Evolutionary conservation across 2,888 invertebrate genomes (phyloP), one percentile per base, ranked within the genome.

Genomic region (Dynastes grantii): DNA sequence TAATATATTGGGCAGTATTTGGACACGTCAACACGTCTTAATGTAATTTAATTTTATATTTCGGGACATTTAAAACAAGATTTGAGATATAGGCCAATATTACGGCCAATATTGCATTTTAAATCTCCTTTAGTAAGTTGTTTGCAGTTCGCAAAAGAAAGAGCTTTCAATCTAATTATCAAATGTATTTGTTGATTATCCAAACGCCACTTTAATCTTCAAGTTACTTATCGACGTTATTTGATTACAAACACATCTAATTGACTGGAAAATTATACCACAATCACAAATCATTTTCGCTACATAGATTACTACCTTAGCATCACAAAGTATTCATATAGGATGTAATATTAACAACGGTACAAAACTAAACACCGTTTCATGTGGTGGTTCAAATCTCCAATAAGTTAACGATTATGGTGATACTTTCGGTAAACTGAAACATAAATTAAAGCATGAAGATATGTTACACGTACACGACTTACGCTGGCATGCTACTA

Each of bases 331-430:
- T 58, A 58, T 22, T 16, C 22, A 5, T 22, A 22, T 16, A 58
- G 22, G 55, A 11, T 63, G 32, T 32, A 63, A 11, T 4, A 11
- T 13, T 27, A 32, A n/a, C 22, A 63, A 29, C 29, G 63, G 32
- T 63, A 32, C 32, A 13, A 29, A 63, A 55, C 13, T 63, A 29
- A 63, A 63, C 32, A 32, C 63, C 32, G 13, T 27, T 63, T 32
- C 45, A 6, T 45, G 45, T 29, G 13, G 13, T 29, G 51, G 16
- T 5, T 61, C 40, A 75, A 75, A 61, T 75, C 22, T 75, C 22
- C 73, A 45, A 63, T 63, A 75, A 75, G 45, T 75, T 45, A 75
- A 40, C 49, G 63, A 61, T 61, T 75, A 75, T 11, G 73, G 32
- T 45, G 45, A n/a, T 3, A 61, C 32, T 73, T 51, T 68, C 53